Evolutionary conservation across 2,113 vertebrate species (phyloP).

Genomic region (Neotoma lepida): DNA sequence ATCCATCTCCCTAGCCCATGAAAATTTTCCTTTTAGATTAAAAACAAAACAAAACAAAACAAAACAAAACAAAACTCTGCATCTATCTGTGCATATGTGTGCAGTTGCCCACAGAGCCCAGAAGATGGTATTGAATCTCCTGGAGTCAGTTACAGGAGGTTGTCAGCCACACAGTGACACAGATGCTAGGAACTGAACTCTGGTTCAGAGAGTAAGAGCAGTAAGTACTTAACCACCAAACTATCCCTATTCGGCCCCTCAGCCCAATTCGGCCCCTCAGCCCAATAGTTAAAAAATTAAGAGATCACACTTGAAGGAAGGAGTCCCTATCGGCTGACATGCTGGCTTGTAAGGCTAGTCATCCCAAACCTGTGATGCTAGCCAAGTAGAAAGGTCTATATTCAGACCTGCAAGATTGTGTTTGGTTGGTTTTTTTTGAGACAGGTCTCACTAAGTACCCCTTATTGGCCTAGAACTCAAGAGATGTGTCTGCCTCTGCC

Average conservation of each 20-base stretch:
- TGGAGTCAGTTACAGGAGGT: neutral
- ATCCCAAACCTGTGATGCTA: accelerated
- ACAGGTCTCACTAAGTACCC: neutral
- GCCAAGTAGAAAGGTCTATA: too few species aligned
- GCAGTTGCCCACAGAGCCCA: neutral
- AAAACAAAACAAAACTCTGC: too few species aligned
- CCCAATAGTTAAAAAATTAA: neutral
- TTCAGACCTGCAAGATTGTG: neutral
- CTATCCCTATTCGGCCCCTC: neutral
- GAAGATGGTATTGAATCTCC: neutral
- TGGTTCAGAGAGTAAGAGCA: neutral
- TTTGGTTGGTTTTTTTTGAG: neutral
- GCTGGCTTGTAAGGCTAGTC: accelerated
- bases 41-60: too few species aligned
- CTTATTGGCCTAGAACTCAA: neutral
- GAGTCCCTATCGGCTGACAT: neutral
- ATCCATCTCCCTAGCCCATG: neutral
- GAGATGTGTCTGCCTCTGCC: neutral
- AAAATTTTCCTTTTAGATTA: neutral
- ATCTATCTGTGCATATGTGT: neutral
- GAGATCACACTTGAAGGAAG: neutral
- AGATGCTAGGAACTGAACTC: neutral
- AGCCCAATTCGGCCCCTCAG: neutral
- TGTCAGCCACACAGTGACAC: neutral
- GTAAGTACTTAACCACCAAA: neutral